Evolutionary conservation across 2,888 invertebrate genomes (phyloP), one percentile per base, ranked within the genome.

Genomic region (Pyrocoelia pectoralis): DNA sequence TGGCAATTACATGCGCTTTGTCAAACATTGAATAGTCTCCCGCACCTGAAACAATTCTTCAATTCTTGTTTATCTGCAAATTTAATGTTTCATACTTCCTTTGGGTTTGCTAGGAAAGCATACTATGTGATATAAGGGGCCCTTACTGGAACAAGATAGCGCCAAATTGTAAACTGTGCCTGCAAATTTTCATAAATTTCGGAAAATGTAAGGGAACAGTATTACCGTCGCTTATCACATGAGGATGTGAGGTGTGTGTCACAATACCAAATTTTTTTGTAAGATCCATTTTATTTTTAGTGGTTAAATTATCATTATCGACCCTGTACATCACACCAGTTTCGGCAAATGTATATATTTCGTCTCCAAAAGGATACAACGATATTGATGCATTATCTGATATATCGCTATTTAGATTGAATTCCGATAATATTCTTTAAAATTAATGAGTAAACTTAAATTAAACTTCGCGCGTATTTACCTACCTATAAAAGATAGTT

Each of bases 361-460:
- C 91, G 78, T 96, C 95, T 0, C 92, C 92, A 73, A 95, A 91
- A 0, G 95, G 94, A 77, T 95, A 94, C 38, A 97, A 84, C 0
- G 95, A 94, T 72, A 97, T 95, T 89, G 93, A 91, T 0, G 94
- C 90, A 77, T 97, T 97, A 77, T 97, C 97, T 0, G 94, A 89
- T 69, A 85, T 77, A 1, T 85, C 83, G 41, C 86, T 86, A 2
- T 86, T 86, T 0, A 89, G 86, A 53, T 86, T 87, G 75, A 94
- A 94, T 51, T 90, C 60, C 17, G 80, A 73, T 5, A 77, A 67
- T 49, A 82, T 70, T 65, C 80, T 80, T 57, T n/a, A n/a, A 68
- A 68, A 63, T 48, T n/a, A 33, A 33, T 4, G 8, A n/a, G 9
- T 8, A 4, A 33, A 2, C 2, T 2, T 33, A n/a, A 4, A 33